Evolutionary conservation across 1,140 invertebrate genomes (phyloP), one percentile per base, ranked within the genome.

Genomic region (Drosophila funebris): DNA sequence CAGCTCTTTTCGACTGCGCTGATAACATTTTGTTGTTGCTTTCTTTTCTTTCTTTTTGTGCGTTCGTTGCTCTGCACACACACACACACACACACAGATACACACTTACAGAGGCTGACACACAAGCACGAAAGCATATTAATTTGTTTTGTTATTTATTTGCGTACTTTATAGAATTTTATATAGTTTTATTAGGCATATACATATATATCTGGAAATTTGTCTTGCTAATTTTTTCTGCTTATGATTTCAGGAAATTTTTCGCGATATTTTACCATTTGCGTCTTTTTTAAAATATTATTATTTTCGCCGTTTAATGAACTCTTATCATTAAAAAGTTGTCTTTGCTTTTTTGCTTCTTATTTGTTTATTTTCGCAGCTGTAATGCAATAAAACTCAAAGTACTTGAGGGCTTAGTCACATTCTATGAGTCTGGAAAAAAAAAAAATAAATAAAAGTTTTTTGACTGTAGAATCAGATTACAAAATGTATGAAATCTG

Each of bases 11-110:
- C 6, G 68, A 39, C 44, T 56, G 64, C 69, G 69, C 69, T 84
- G 81, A 84, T 84, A 84, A 84, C 82, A 87, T 81, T 62, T 76
- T 80, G 46, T 66, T 77, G 53, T 83, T 76, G 60, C 54, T 48
- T 48, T 57, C 54, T 71, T 62, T 73, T 70, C 60, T 48, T 72
- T 63, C 29, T 62, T 58, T 60, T 62, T 58, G 68, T 74, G 33
- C 39, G 66, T 58, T 41, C 52, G 39, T 80, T 82, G 60, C 50
- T 64, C 52, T 61, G 37, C 66, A 37, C 66, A 46, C 27, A 53
- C 57, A 62, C 62, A 76, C 68, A 46, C 60, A 31, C 27, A 63
- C 43, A 79, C 27, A 44, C 36, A 50, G 11, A 50, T 16, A 67
- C 48, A 67, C 22, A 39, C 37, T 37, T 24, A n/a, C n/a, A n/a